Evolutionary conservation across 2,888 invertebrate species (phyloP).

Genomic region (Drosophila dives): DNA sequence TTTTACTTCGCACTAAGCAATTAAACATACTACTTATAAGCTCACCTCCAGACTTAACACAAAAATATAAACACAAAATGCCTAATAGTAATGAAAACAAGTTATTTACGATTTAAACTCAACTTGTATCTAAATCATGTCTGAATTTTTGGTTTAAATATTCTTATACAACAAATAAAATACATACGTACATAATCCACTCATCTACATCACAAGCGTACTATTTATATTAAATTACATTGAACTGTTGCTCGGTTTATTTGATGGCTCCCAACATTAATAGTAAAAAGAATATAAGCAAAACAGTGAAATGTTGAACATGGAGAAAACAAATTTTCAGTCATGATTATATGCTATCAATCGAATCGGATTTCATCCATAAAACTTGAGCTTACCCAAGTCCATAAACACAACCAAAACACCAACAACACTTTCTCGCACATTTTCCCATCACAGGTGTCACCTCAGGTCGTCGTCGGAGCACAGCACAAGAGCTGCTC

Average conservation of each 20-base stretch:
- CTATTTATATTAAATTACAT: neutral
- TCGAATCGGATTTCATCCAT: conserved; percentile 5
- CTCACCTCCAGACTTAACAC: conserved; percentile 54
- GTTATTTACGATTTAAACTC: conserved; percentile 1
- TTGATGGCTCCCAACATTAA: neutral
- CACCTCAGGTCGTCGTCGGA: conserved; percentile 52
- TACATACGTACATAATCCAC: neutral
- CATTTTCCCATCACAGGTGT: conserved; percentile 62
- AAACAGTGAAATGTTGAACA: neutral
- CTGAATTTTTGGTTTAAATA: neutral
- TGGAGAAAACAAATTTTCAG: neutral
- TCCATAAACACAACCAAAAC: conserved; percentile 40
- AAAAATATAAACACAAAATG: conserved; percentile 6
- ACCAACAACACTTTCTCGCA: conserved; percentile 78
- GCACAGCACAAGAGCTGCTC: conserved; percentile 77
- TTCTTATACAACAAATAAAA: neutral
- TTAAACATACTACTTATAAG: conserved; percentile 49
- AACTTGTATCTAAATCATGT: conserved; percentile 22
- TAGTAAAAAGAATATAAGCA: neutral
- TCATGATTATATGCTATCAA: conserved; percentile 8
- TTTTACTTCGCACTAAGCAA: conserved; percentile 53
- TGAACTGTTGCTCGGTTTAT: neutral
- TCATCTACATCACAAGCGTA: neutral
- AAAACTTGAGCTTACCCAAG: conserved; percentile 29
- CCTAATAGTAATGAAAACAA: conserved; percentile 22